Conservation (phyloP, 1,140 invertebrate genomes). For the Drosophila kepulauana region DNA sequence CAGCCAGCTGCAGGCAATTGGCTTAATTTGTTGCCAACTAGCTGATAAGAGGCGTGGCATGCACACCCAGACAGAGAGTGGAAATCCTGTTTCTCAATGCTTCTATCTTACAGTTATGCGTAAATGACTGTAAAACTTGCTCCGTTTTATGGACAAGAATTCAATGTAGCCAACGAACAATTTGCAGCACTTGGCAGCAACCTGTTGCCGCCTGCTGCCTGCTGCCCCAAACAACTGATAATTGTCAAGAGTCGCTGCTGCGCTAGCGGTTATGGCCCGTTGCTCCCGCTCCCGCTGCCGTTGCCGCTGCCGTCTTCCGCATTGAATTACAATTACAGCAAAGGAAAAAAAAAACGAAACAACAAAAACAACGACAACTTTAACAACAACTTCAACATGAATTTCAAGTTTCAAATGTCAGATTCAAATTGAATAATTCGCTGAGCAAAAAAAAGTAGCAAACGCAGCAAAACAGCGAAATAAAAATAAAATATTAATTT, state of each 20-base stretch:
- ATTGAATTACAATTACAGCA: constrained; percentile 78
- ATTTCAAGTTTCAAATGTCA: constrained; percentile 79
- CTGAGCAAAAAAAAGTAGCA: constrained; percentile 38
- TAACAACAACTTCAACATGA: constrained; percentile 44
- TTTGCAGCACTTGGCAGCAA: constrained; percentile 66
- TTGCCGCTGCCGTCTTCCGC: constrained; percentile 41
- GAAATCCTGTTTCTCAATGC: constrained; percentile 71
- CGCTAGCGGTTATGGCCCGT: constrained; percentile 52
- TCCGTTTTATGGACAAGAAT: constrained; percentile 67
- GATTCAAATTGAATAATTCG: constrained; percentile 53
- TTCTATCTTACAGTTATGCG: constrained; percentile 82
- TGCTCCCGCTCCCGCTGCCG: not conserved
- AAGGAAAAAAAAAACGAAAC: constrained; percentile 7
- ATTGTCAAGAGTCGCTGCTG: constrained; percentile 61
- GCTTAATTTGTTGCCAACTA: constrained; percentile 64
- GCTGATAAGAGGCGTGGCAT: constrained; percentile 67
- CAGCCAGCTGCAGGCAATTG: constrained; percentile 34
- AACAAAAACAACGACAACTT: constrained; percentile 40
- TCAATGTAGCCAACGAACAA: constrained; percentile 57
- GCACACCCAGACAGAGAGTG: constrained; percentile 5
- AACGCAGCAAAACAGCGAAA: constrained; percentile 34
- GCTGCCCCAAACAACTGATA: constrained; percentile 45
- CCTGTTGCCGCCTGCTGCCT: constrained; percentile 41
- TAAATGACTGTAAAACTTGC: constrained; percentile 72
- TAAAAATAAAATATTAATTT: constrained; percentile 57